Conservation (phyloP, 2,113 vertebrate genomes). For the Cheilinus undulatus region DNA sequence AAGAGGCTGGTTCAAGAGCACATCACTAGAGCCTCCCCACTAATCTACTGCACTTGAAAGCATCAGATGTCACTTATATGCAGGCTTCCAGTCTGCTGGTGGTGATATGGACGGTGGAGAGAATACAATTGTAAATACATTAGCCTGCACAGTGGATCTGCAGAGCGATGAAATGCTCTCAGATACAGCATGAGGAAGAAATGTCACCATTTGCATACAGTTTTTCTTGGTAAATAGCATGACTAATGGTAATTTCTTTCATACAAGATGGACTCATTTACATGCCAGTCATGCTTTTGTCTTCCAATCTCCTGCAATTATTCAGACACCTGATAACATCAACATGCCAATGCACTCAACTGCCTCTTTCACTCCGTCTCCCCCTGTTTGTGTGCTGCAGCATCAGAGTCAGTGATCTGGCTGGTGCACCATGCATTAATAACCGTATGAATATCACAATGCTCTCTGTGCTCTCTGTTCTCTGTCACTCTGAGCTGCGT, state of each 20-base stretch:
- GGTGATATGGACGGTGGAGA: conserved; percentile 39
- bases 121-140: conserved; percentile 60
- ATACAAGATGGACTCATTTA: conserved; percentile 43
- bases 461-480: conserved; percentile 46
- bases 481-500: conserved; percentile 25
- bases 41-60: conserved; percentile 66
- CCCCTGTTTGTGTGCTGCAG: conserved; percentile 49
- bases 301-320: conserved; percentile 48
- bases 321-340: conserved; percentile 53
- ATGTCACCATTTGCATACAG: conserved; percentile 74
- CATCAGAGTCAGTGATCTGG: conserved; percentile 66
- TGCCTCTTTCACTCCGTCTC: conserved; percentile 13
- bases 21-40: conserved; percentile 32
- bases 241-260: conserved; percentile 56
- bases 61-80: conserved; percentile 61
- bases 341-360: conserved; percentile 55
- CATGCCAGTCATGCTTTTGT: conserved; percentile 59
- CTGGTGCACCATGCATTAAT: conserved; percentile 72
- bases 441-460: conserved; percentile 73
- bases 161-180: conserved; percentile 44
- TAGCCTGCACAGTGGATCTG: conserved; percentile 47
- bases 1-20: conserved; percentile 52
- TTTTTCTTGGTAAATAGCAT: conserved; percentile 58
- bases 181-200: conserved; percentile 47
- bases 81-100: conserved; percentile 47